Conservation (phyloP, 2,797 vertebrate species). For the Clarias platycephalus region DNA sequence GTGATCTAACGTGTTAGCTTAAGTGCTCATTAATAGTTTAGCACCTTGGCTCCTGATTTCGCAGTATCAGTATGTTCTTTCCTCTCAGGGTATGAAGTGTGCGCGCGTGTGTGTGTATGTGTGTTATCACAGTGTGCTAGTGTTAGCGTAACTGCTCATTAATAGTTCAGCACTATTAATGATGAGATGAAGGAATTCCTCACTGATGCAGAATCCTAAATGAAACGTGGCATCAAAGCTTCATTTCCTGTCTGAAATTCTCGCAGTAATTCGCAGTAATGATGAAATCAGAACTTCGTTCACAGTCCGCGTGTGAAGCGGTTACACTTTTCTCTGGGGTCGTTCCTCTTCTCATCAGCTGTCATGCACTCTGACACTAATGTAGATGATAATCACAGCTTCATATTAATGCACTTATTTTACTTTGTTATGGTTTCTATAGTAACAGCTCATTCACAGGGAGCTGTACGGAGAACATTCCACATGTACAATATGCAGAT, state of each 20-base stretch:
- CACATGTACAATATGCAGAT: too few species aligned
- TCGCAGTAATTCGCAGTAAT: not conserved
- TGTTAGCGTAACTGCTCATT: constrained; percentile 1
- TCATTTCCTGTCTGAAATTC: not conserved
- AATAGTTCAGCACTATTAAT: constrained; percentile 22
- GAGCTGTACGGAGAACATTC: not conserved
- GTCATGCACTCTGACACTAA: not conserved
- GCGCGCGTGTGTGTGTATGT: not conserved
- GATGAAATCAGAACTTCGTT: not conserved
- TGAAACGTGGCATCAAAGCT: not conserved
- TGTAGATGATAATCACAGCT: not conserved
- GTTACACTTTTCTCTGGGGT: not conserved
- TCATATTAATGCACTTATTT: not conserved
- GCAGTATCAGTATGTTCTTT: constrained; percentile 4
- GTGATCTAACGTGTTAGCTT: constrained; percentile 12
- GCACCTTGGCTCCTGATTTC: constrained; percentile 19
- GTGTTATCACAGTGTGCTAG: constrained; percentile 7
- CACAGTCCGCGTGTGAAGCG: too few species aligned
- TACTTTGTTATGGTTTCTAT: not conserved
- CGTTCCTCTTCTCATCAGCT: too few species aligned
- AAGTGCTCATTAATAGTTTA: constrained; percentile 36
- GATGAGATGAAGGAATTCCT: not conserved
- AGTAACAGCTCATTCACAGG: not conserved
- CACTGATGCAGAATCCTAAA: not conserved
- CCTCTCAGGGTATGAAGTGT: constrained; percentile 7